Conservation (phyloP, 2,888 invertebrate species). For the Trilocha varians region DNA sequence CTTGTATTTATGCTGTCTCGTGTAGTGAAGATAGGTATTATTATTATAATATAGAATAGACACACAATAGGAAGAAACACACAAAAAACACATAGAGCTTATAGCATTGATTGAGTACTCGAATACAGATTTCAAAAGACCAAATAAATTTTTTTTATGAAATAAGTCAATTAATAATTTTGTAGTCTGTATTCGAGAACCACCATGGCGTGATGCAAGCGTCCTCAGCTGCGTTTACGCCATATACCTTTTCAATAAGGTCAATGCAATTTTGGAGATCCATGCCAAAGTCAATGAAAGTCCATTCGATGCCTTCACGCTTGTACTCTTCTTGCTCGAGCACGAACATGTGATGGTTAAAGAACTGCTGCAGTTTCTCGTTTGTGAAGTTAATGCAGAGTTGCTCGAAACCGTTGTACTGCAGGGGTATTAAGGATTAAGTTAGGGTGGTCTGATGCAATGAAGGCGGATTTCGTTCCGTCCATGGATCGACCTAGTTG, state of each 20-base stretch:
- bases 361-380: conserved; percentile 98
- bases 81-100: conserved; percentile 38
- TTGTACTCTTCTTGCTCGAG: conserved; percentile 98
- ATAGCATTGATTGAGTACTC: conserved; percentile 52
- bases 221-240: conserved; percentile 66
- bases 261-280: conserved; percentile 96
- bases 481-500: conserved; percentile 14
- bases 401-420: conserved; percentile 98
- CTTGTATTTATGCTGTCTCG: conserved; percentile 1
- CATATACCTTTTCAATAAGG: conserved; percentile 92
- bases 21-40: conserved; percentile 20
- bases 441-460: conserved; percentile 31
- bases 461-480: conserved; percentile 62
- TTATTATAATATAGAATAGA: conserved; percentile 21
- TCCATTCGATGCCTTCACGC: conserved; percentile 95
- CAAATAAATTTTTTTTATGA: conserved; percentile 12
- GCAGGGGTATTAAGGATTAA: conserved; percentile 68
- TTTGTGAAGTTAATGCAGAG: conserved; percentile 99
- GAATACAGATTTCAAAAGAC: conserved; percentile 30
- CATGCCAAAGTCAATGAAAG: conserved; percentile 98
- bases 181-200: conserved; percentile 38
- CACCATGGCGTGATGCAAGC: conserved; percentile 65
- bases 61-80: conserved; percentile 44
- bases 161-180: conserved; percentile 10
- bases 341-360: conserved; percentile 99